Evolutionary conservation across 2,113 vertebrate genomes (phyloP).

Genomic region (Hystrix cristata): DNA sequence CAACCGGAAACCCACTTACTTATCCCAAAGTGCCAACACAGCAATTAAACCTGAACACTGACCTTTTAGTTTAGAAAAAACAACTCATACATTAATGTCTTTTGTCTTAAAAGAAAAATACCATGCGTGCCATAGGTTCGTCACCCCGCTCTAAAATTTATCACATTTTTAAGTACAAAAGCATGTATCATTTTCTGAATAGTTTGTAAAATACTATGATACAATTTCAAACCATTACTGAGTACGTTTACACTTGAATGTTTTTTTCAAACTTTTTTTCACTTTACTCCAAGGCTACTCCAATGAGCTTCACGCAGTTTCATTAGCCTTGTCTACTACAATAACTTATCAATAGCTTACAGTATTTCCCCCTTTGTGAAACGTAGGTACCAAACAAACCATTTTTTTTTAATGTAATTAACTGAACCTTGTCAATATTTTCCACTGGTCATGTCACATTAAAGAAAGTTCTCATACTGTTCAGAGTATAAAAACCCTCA

Average conservation of each 20-base stretch:
- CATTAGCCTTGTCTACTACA: not conserved
- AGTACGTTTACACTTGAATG: not conserved
- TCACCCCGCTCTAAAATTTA: not conserved
- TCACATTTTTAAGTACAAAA: conserved; percentile 5
- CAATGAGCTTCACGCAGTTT: not conserved
- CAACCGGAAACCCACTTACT: not conserved
- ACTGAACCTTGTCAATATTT: not conserved
- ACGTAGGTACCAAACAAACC: not conserved
- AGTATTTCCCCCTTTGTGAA: not conserved
- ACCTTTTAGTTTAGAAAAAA: not conserved
- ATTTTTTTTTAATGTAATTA: not conserved
- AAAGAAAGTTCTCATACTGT: not conserved
- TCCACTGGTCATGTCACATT: not conserved
- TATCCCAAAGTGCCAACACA: not conserved
- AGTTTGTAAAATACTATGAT: not conserved
- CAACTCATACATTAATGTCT: not conserved
- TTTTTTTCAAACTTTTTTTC: not conserved
- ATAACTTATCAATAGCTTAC: too few relatives aligned
- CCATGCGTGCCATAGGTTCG: not conserved
- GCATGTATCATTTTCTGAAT: not conserved
- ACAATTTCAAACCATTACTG: not conserved
- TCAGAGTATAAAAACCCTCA: not conserved
- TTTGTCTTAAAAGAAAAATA: not conserved
- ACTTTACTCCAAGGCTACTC: not conserved
- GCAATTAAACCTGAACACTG: not conserved